Conservation (phyloP, 2,113 vertebrate genomes). For the Anarrhichthys ocellatus region DNA sequence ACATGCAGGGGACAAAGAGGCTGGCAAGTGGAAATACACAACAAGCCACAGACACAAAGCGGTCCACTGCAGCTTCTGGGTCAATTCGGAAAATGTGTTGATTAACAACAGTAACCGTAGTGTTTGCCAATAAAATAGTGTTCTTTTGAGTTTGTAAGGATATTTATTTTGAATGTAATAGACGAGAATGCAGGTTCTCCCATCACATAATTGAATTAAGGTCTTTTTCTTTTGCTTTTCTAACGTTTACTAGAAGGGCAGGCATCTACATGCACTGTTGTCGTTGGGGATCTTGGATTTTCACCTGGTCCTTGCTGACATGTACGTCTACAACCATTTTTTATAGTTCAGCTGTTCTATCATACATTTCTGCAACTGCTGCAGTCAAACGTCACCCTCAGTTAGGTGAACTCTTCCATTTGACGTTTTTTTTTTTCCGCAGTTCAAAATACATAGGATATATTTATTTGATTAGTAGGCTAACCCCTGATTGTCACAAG, state of each 20-base stretch:
- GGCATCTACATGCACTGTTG: neutral
- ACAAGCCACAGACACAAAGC: slow-evolving; percentile 59
- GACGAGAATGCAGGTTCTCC: neutral
- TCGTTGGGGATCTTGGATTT: neutral
- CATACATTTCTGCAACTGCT: neutral
- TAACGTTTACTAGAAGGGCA: neutral
- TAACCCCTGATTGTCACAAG: slow-evolving; percentile 27
- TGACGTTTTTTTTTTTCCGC: neutral
- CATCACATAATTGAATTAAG: neutral
- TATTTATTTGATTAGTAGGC: neutral
- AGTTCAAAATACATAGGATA: neutral
- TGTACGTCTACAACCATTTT: neutral
- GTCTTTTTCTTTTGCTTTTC: neutral
- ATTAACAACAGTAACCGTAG: slow-evolving; percentile 26
- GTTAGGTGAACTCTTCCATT: neutral
- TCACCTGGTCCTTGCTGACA: neutral
- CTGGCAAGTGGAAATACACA: slow-evolving; percentile 54
- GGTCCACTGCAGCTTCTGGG: slow-evolving; percentile 54
- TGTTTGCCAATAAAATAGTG: slow-evolving; percentile 9
- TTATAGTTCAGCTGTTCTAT: neutral
- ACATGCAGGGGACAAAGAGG: slow-evolving; percentile 70
- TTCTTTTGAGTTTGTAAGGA: neutral
- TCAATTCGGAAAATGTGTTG: slow-evolving; percentile 21
- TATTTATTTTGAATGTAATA: neutral
- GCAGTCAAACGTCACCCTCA: neutral